Base-by-base conservation (phyloP, 2,113 vertebrate species). In the Prinia subflava region DNA sequence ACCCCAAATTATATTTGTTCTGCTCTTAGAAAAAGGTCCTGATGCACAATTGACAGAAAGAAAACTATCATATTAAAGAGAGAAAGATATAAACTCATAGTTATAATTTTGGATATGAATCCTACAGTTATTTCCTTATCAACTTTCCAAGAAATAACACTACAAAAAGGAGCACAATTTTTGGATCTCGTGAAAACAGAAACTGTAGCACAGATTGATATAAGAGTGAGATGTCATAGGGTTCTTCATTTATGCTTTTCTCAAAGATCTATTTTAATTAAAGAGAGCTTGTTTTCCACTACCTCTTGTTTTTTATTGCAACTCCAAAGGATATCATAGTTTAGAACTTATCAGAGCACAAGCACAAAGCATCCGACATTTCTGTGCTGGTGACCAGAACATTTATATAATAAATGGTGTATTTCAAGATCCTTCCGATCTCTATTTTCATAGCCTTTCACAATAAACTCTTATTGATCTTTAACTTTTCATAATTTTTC, bases 111-210 rank as follows among this genome's bases (percentile, higher is more conserved):
- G 84, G 7, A 4, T 67, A 81, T 84, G 82, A 90, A 64, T 15
- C 82, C 95, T 85, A 16, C 16, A 53, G 31, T 30, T 93, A 21
- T 69, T 92, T 94, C n/a, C 49, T 96, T 95, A 84, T 86, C 74
- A 78, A 15, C 22, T 70, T 84, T 83, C 33, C 9, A 90, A 81
- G 44, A 82, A 84, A 83, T 90, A 94, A 92, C 91, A 78, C 42
- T 64, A 67, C 18, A 53, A 83, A 92, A 83, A 76, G 24, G 67
- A 89, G 33, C 19, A 63, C 13, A 71, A 68, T 25, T 68, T 92
- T 86, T 79, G 41, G 15, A 71, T 20, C 6, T 89, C 3, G 2
- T 89, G 71, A 79, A 94, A 83, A 76, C 15, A 42, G 24, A 83
- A 93, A 62, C 37, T 24, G 25, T 68, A 46, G 8, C 57, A 74